Evolutionary conservation across 1,140 invertebrate genomes (phyloP), one percentile per base, ranked within the genome.

Genomic region (Ptiloglossa arizonensis): DNA sequence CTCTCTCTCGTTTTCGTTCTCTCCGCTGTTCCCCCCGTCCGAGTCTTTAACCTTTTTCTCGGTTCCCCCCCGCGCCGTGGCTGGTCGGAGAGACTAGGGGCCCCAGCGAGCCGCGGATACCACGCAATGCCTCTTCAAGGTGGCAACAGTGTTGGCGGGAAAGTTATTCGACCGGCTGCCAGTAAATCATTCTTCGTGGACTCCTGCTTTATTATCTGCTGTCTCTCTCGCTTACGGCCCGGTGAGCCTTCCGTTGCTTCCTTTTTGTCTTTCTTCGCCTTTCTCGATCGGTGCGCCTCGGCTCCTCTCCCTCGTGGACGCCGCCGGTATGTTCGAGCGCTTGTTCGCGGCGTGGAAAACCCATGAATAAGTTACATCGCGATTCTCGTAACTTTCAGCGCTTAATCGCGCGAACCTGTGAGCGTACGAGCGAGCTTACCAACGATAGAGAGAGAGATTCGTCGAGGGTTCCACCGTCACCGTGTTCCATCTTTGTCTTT

Each of bases 91-190:
- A 17, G 56, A n/a, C 46, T n/a, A 52, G 56, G 44, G 46, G 46
- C 46, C 48, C 52, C 46, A 19, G 50, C 56, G 46, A 69, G 63
- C 69, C 52, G 59, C 54, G 44, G 56, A 54, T 64, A 70, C 57
- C 59, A 70, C 64, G 86, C 82, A 80, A 81, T 80, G 80, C 80
- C 83, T 82, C 87, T 87, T 89, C 84, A 87, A 89, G 89, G 89
- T 88, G 89, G 90, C 87, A 89, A 91, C 88, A 89, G 87, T 87
- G 87, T 90, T 90, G 89, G 82, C 89, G 86, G 88, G 87, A 88
- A 90, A 89, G 87, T 90, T 90, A 90, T 91, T 90, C 83, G 86
- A 87, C 84, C 83, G 80, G 81, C 83, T 84, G 86, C 83, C 87
- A 85, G 86, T 90, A 91, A 91, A 91, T 90, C 89, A 91, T 91